Evolutionary conservation across 2,797 vertebrate species (phyloP).

Genomic region (Eutrigla gurnardus): DNA sequence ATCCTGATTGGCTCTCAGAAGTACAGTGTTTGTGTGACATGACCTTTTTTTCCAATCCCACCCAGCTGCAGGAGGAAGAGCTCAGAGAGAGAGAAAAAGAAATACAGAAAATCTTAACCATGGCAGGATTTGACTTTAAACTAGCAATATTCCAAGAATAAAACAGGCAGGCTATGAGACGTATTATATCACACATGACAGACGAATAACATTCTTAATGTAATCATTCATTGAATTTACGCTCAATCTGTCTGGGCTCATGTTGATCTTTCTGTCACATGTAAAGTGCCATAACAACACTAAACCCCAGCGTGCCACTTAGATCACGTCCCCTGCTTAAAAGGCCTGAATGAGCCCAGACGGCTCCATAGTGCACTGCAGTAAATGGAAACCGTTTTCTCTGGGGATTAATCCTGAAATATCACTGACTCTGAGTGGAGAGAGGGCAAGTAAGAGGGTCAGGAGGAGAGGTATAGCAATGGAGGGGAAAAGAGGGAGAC

Average conservation of each 20-base stretch:
- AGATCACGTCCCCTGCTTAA: conserved; percentile 8
- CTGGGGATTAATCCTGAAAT: conserved; percentile 79
- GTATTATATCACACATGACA: too few species aligned
- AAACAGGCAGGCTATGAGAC: neutral
- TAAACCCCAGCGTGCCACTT: neutral
- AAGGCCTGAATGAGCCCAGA: conserved; percentile 51
- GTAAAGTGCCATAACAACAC: conserved; percentile 8
- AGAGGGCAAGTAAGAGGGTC: conserved; percentile 70
- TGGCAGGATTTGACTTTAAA: neutral
- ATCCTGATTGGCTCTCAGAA: neutral
- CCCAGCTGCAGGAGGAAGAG: neutral
- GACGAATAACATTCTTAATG: neutral
- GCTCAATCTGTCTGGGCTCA: neutral
- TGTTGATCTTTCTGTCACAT: conserved; percentile 6
- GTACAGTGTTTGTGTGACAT: neutral
- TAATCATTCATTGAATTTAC: neutral
- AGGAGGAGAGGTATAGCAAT: conserved; percentile 60
- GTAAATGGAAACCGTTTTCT: conserved; percentile 77
- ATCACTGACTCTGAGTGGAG: conserved; percentile 65
- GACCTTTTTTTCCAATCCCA: conserved; percentile 3
- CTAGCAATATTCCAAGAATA: neutral
- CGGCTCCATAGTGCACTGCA: conserved; percentile 31
- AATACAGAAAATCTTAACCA: neutral
- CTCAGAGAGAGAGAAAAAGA: neutral
- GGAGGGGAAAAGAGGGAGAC: conserved; percentile 68